Conservation (phyloP, 37 sponge, comb jelly and placozoan genomes). For the Corticium candelabrum region DNA sequence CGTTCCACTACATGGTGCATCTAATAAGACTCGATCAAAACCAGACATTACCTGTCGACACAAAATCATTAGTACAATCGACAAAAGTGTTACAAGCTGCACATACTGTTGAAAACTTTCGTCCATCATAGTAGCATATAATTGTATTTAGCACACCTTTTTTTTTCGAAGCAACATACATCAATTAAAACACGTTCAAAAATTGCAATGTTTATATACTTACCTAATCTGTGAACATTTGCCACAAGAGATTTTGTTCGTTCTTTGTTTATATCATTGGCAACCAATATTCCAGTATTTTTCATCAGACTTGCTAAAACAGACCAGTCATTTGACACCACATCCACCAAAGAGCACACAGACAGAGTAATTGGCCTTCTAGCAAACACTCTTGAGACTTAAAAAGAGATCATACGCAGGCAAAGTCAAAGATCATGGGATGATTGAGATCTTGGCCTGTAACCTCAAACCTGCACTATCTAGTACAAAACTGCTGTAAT, state of each 20-base stretch:
- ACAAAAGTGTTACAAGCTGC: neutral
- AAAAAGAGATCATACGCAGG: no score
- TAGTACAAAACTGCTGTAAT: no score
- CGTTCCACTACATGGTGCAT: slow-evolving; percentile 97
- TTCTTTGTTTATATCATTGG: slow-evolving; percentile 83
- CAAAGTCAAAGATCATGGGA: no score
- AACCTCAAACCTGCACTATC: no score
- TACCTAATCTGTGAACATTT: slow-evolving; percentile 77
- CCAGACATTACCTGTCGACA: slow-evolving; percentile 42
- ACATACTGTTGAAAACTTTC: slow-evolving; percentile 72
- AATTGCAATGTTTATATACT: neutral
- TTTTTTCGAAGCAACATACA: no score
- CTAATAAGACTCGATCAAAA: slow-evolving; percentile 91
- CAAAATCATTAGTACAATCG: neutral
- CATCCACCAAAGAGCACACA: no score
- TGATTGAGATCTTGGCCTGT: no score
- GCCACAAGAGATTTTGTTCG: slow-evolving; percentile 77
- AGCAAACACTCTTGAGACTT: no score
- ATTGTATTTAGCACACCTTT: slow-evolving; percentile 69
- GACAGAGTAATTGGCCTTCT: no score
- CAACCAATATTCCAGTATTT: slow-evolving; percentile 83
- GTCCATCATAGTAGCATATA: slow-evolving; percentile 87
- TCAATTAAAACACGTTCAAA: neutral
- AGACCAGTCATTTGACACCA: no score
- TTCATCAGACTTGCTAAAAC: slow-evolving; percentile 85